Base-by-base conservation (phyloP, 2,113 vertebrate species). In the Opisthocomus hoazin region DNA sequence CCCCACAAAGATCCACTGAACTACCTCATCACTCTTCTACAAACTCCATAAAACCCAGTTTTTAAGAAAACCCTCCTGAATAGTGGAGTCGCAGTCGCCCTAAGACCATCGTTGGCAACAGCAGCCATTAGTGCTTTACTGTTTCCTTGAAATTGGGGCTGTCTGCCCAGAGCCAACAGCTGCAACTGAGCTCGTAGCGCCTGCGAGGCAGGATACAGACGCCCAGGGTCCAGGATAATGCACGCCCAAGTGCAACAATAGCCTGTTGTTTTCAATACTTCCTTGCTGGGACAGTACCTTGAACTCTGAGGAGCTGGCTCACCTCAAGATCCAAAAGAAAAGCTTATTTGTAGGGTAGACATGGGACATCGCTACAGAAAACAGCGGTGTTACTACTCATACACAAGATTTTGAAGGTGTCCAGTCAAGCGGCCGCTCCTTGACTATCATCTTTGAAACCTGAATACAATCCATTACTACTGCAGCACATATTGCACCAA, bases 401-500 rank as follows among this genome's bases (percentile, higher is more conserved):
- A 36, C 16, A 12, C 7, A 17, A 54, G 43, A 46, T 14, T 20
- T 23, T 20, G 26, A 63, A 68, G 54, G 64, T 27, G 27, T 23
- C 26, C 37, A 32, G 46, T 22, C 58, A 57, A 64, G 39, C 34
- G 51, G 66, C 22, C 2, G 3, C 21, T 73, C 58, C 58, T n/a
- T 37, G 36, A 46, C 48, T 48, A 9, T 7, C 11, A 3, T 0
- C 4, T 66, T 84, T n/a, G 58, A 68, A 82, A 73, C 22, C 27
- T 22, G 24, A 83, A 43, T 3, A 41, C 9, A 74, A 68, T 36
- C 46, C 12, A 14, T 15, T 75, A n/a, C 41, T 60, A 32, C 48
- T 36, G 37, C 56, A 75, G 46, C 18, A 66, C 0, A 0, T 30
- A 48, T 4, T 36, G 50, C 51, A 74, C 0, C 0, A 4, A n/a